phyloP scores from a whole-genome alignment of 1,140 invertebrate species.

The Plectrocnemia conspersa region DNA sequence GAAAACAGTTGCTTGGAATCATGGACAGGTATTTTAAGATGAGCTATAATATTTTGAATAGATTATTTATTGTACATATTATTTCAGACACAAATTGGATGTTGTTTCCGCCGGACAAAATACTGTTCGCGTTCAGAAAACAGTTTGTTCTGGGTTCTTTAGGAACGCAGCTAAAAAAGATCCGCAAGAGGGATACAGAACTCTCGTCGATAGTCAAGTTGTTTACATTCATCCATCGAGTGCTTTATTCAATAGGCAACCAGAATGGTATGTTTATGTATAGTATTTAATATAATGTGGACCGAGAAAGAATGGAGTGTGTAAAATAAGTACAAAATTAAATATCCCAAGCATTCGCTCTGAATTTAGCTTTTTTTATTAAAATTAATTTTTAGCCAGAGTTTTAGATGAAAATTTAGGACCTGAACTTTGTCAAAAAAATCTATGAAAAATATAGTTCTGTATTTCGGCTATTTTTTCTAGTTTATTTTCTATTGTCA shows the following conservation, averaged over 20 bases:
- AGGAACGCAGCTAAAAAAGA: slow-evolving; percentile 98
- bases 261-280: slow-evolving; percentile 78
- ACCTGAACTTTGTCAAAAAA: too few species aligned
- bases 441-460: too few species aligned
- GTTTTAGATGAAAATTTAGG: too few species aligned
- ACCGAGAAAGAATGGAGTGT: too few species aligned
- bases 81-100: slow-evolving; percentile 86
- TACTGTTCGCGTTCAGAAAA: slow-evolving; percentile 93
- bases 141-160: slow-evolving; percentile 98
- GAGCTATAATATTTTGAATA: neutral
- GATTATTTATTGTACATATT: slow-evolving; percentile 9
- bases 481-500: too few species aligned
- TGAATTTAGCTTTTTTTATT: too few species aligned
- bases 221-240: slow-evolving; percentile 99
- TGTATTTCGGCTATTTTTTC: too few species aligned
- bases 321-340: too few species aligned
- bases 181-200: slow-evolving; percentile 97
- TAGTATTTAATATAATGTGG: slow-evolving; percentile 17
- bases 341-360: too few species aligned
- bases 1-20: slow-evolving; percentile 96
- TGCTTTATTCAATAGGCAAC: slow-evolving; percentile 95
- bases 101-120: slow-evolving; percentile 96
- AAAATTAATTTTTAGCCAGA: too few species aligned
- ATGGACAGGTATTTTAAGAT: slow-evolving; percentile 76
- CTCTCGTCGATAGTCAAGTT: slow-evolving; percentile 95